Evolutionary conservation across 2,888 invertebrate species (phyloP).

Genomic region (Diaprepes abbreviatus): DNA sequence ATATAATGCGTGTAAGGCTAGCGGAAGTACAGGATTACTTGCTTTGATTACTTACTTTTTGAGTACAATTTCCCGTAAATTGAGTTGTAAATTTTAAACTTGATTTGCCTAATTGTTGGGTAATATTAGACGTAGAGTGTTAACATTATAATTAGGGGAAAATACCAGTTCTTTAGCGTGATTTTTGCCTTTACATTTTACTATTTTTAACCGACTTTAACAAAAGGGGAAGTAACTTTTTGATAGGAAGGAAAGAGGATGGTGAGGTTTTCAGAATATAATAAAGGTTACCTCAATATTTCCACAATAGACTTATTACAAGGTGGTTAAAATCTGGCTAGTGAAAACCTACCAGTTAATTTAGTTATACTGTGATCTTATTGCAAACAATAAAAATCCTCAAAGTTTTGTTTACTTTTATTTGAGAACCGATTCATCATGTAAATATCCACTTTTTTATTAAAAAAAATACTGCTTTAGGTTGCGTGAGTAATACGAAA

Average conservation of each 20-base stretch:
- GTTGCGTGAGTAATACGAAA: conserved; percentile 33
- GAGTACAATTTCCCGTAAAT: conserved; percentile 19
- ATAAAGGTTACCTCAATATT: too few species aligned
- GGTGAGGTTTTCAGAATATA: too few species aligned
- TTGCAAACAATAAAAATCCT: too few species aligned
- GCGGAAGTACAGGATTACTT: conserved; percentile 21
- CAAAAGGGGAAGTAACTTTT: too few species aligned
- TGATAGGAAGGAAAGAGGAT: too few species aligned
- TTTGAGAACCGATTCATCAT: not conserved
- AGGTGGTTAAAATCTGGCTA: too few species aligned
- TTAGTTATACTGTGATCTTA: too few species aligned
- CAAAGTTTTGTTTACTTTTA: too few species aligned
- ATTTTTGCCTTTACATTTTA: too few species aligned
- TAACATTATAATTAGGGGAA: not conserved
- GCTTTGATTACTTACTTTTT: conserved; percentile 16
- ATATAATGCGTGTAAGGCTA: conserved; percentile 18
- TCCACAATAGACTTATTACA: too few species aligned
- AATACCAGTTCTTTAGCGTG: not conserved
- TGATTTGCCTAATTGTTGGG: conserved; percentile 4
- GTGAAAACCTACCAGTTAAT: too few species aligned
- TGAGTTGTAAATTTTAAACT: conserved; percentile 23
- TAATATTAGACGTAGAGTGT: not conserved
- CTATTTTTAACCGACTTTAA: too few species aligned
- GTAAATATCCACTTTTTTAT: not conserved
- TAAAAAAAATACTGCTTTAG: conserved; percentile 4